Evolutionary conservation across 2,888 invertebrate genomes (phyloP).

Genomic region (Lasioglossum malachurum): DNA sequence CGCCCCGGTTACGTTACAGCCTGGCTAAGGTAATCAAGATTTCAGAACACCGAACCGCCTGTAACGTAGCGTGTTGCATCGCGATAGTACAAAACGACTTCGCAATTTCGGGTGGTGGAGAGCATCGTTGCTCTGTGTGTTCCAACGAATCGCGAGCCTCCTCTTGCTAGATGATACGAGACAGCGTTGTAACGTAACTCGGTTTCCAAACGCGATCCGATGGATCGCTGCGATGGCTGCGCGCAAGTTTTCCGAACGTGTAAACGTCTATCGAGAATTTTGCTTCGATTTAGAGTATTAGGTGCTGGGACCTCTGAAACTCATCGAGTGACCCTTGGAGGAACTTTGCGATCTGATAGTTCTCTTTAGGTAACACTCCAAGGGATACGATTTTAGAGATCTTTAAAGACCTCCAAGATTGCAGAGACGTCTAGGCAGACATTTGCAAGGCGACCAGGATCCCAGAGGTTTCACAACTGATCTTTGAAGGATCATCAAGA

Average conservation of each 20-base stretch:
- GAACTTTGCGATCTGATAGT: not conserved
- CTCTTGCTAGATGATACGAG: not conserved
- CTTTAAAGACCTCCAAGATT: not conserved
- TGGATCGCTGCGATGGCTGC: not conserved
- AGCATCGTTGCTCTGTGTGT: conserved; percentile 20
- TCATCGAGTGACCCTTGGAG: not conserved
- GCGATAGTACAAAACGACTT: conserved; percentile 27
- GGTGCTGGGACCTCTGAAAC: not conserved
- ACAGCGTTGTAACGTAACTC: not conserved
- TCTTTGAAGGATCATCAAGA: not conserved
- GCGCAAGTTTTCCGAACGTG: not conserved
- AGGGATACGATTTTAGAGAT: not conserved
- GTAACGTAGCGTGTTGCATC: conserved; percentile 7
- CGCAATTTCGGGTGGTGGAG: conserved; percentile 11
- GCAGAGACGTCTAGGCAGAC: not conserved
- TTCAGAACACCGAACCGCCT: conserved; percentile 33
- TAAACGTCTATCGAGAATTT: not conserved
- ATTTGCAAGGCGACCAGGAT: not conserved
- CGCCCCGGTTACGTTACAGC: not conserved
- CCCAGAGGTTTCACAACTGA: not conserved
- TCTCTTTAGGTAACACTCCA: not conserved
- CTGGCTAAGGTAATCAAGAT: conserved; percentile 45
- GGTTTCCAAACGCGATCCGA: not conserved
- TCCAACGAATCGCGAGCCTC: conserved; percentile 16
- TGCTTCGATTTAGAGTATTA: not conserved